These are phyloP conservation scores for Fistularia commersonii DNA, from an alignment of 2,797 vertebrate species.

Conservation along the genomic window DNA sequence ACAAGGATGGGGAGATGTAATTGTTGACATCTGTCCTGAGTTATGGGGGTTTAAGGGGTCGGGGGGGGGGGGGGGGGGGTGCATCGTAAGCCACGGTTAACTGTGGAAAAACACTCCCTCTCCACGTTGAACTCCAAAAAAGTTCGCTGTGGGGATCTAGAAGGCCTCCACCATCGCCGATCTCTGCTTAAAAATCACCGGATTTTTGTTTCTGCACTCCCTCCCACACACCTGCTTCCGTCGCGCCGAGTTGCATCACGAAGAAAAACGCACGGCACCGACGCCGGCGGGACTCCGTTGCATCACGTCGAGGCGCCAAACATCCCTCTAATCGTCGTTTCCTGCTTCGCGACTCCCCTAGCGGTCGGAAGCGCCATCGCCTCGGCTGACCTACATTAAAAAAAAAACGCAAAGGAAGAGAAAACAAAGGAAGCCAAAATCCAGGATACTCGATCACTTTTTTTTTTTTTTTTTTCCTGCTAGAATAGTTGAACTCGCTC, in stretches of 20 bases:
- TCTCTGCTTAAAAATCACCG: too few relatives aligned
- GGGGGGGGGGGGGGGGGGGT: constrained; percentile 27
- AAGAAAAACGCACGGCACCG: not conserved
- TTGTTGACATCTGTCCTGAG: constrained; percentile 71
- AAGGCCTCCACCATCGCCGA: too few relatives aligned
- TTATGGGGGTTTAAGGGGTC: too few relatives aligned
- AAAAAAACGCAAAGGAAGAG: constrained; percentile 18
- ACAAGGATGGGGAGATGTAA: constrained; percentile 55
- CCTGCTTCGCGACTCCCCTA: constrained; percentile 40
- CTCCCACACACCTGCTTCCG: too few relatives aligned
- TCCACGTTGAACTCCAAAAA: constrained; percentile 6
- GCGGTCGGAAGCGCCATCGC: constrained; percentile 31
- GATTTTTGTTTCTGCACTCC: too few relatives aligned
- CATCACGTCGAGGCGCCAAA: constrained; percentile 22
- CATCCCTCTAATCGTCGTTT: constrained; percentile 28
- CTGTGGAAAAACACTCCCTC: constrained; percentile 35
- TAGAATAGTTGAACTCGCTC: too few relatives aligned
- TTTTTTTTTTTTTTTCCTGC: too few relatives aligned
- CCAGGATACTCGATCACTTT: not conserved
- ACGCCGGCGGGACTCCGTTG: not conserved
- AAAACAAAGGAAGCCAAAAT: constrained; percentile 10
- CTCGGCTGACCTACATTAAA: constrained; percentile 55
- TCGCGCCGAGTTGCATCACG: not conserved
- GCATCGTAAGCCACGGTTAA: constrained; percentile 29
- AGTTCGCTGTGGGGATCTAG: too few relatives aligned